Conservation (phyloP, 2,888 invertebrate species). For the Drosophila falleni region DNA sequence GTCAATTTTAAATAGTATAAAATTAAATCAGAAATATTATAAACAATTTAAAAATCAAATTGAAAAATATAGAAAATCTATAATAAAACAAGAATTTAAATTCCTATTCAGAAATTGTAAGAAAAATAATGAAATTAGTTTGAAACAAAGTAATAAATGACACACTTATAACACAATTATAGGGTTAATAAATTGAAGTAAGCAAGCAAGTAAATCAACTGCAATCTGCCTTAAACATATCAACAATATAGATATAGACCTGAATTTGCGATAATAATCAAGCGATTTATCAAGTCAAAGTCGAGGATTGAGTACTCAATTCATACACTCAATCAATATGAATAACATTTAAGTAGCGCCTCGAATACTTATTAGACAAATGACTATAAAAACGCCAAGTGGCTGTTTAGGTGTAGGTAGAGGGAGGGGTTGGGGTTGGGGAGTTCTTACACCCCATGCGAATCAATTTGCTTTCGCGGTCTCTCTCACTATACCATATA, state of each 20-base stretch:
- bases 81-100: background rate
- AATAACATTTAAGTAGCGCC: conserved; percentile 22
- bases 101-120: background rate
- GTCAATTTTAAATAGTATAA: background rate
- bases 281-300: conserved; percentile 16
- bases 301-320: conserved; percentile 16
- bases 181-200: background rate
- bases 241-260: background rate
- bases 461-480: conserved; percentile 64
- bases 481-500: conserved; percentile 42
- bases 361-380: conserved; percentile 34
- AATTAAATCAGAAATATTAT: background rate
- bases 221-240: background rate
- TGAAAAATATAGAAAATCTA: background rate
- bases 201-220: background rate
- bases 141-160: background rate
- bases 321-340: conserved; percentile 27
- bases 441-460: conserved; percentile 28
- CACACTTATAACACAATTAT: background rate
- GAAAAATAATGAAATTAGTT: background rate
- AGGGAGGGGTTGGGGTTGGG: conserved; percentile 2
- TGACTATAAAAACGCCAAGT: conserved; percentile 52
- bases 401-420: conserved; percentile 26
- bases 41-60: background rate
- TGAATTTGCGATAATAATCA: conserved; percentile 6